Evolutionary conservation across 2,113 vertebrate species (phyloP).

Genomic region (Neomonachus schauinslandi): DNA sequence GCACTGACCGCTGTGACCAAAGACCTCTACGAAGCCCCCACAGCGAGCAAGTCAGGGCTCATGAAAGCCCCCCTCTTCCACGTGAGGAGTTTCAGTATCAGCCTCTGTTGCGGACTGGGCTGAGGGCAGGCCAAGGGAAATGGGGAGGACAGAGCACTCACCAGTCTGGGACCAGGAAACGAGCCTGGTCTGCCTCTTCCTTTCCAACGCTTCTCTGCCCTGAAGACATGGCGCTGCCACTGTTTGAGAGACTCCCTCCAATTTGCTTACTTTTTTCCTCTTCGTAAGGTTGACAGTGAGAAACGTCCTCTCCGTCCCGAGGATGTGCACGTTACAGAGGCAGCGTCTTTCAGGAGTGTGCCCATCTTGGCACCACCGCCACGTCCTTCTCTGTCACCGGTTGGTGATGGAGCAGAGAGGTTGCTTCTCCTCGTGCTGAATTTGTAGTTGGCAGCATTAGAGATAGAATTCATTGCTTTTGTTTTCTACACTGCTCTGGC

Average conservation of each 20-base stretch:
- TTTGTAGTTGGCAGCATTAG: too few species aligned
- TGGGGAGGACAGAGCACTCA: accelerated
- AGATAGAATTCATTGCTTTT: background rate
- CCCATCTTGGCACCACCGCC: background rate
- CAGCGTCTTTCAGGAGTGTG: accelerated
- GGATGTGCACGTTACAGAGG: accelerated
- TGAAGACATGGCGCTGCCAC: background rate
- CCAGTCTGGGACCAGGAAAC: background rate
- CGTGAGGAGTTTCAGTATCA: accelerated
- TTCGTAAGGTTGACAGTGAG: accelerated
- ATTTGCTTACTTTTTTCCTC: too few species aligned
- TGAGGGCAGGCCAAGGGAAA: accelerated
- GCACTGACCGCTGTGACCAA: accelerated
- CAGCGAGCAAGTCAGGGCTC: accelerated
- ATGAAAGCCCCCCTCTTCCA: background rate
- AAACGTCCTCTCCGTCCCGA: background rate
- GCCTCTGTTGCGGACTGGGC: accelerated
- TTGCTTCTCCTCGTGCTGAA: accelerated
- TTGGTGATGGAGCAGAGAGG: accelerated
- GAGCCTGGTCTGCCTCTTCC: accelerated
- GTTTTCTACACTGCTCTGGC: background rate
- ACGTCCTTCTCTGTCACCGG: accelerated
- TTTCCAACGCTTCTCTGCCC: too few species aligned
- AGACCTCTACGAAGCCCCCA: accelerated
- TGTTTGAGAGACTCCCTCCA: too few species aligned